Conservation (phyloP, 2,113 vertebrate genomes). For the Lichenostomus cassidix region DNA sequence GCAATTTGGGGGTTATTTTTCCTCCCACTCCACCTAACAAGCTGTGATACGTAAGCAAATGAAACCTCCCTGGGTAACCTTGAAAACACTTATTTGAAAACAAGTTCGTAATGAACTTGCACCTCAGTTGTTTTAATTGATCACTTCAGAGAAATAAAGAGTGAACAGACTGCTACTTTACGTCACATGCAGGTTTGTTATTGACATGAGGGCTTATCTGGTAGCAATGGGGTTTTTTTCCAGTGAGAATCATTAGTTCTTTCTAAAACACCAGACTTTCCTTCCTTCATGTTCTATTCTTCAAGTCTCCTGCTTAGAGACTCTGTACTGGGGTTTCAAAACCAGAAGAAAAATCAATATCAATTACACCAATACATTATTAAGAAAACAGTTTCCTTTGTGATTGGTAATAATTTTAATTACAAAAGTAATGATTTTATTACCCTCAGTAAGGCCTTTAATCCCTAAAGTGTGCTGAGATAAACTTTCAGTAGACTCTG, state of each 20-base stretch:
- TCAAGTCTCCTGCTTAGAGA: not conserved
- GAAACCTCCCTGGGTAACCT: not conserved
- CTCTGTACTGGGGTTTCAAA: not conserved
- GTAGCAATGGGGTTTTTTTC: not conserved
- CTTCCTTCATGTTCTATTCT: not conserved
- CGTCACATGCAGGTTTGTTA: not conserved
- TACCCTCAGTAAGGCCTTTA: conserved; percentile 26
- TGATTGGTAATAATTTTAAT: conserved; percentile 61
- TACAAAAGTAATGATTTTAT: conserved; percentile 44
- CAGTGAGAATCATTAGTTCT: not conserved
- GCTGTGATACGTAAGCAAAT: not conserved
- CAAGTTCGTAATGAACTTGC: not conserved
- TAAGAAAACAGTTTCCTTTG: conserved; percentile 42
- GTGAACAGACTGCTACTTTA: conserved; percentile 1
- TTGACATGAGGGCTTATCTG: not conserved
- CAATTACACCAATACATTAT: conserved; percentile 14
- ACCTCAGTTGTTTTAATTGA: conserved; percentile 16
- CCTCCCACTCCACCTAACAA: not conserved
- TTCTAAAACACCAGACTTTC: not conserved
- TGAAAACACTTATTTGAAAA: not conserved
- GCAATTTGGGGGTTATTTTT: not conserved
- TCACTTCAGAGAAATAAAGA: conserved; percentile 23
- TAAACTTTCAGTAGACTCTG: not conserved
- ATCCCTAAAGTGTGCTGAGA: not conserved
- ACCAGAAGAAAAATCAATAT: conserved; percentile 33